Percentiles rank a stretch among this genome's conserved stretches.
Conservation (phyloP, 1,140 invertebrate species). For the Phymorhynchus buccinoides region DNA sequence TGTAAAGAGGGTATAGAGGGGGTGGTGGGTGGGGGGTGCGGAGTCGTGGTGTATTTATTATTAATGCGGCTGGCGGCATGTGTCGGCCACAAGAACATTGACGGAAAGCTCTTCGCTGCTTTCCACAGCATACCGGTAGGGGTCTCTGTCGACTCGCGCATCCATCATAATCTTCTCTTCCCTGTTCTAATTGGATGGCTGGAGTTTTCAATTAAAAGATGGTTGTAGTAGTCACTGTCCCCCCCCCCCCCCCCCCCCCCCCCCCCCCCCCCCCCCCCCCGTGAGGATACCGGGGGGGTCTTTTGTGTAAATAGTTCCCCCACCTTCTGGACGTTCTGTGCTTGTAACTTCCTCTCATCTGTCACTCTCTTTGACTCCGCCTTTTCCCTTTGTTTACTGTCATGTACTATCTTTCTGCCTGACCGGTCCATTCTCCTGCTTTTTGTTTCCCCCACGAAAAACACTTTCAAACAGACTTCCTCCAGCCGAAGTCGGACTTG, state of each 20-base stretch:
- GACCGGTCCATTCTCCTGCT: no score
- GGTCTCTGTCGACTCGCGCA: not conserved
- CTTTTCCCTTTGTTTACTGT: not conserved
- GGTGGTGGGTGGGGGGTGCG: not conserved
- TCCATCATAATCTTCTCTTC: not conserved
- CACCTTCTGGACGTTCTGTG: not conserved
- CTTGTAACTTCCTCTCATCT: not conserved
- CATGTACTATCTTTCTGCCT: not conserved
- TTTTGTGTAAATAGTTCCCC: no score
- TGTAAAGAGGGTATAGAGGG: not conserved
- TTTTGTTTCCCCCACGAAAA: no score
- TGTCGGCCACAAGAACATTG: not conserved
- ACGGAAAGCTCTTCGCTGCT: slow-evolving; percentile 2
- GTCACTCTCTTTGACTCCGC: not conserved
- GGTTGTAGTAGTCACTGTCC: not conserved
- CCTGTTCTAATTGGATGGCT: not conserved
- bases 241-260: not conserved
- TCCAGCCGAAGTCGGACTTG: no score
- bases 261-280: not conserved
- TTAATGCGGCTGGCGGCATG: not conserved
- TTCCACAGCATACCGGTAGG: no score
- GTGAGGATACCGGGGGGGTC: no score
- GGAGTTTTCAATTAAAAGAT: not conserved
- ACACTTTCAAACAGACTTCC: no score
- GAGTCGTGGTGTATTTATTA: not conserved